phyloP scores from a whole-genome alignment of 2,113 vertebrate species.

The Oenanthe oenanthe region DNA sequence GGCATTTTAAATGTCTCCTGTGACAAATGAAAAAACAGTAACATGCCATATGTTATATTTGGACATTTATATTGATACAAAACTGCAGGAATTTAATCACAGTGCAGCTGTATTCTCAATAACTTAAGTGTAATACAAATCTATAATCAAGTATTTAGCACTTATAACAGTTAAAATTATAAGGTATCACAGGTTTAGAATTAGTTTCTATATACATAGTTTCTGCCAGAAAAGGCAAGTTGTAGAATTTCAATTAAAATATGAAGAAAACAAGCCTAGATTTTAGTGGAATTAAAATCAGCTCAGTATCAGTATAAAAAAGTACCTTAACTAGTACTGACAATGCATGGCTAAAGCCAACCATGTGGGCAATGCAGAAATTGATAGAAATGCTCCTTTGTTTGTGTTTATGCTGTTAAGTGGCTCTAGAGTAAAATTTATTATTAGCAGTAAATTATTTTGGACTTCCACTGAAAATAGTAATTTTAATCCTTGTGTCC shows the following conservation, averaged over 20 bases:
- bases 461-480: not conserved
- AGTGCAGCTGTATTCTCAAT: not conserved
- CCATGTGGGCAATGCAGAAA: not conserved
- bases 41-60: not conserved
- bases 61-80: not conserved
- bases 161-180: not conserved
- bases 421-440: not conserved
- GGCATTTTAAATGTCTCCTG: not conserved
- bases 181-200: not conserved
- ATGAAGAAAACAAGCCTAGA: not conserved
- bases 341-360: not conserved
- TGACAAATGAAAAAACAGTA: not conserved
- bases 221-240: not conserved
- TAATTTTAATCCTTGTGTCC: not conserved
- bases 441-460: not conserved
- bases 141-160: not conserved
- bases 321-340: not conserved
- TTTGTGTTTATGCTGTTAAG: not conserved
- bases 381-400: not conserved
- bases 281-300: not conserved
- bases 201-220: not conserved
- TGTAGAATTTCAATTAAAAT: not conserved
- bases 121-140: not conserved
- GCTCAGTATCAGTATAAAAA: not conserved
- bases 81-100: not conserved